Evolutionary conservation across 2,797 vertebrate genomes (phyloP).

Genomic region (Meriones psammophilus): DNA sequence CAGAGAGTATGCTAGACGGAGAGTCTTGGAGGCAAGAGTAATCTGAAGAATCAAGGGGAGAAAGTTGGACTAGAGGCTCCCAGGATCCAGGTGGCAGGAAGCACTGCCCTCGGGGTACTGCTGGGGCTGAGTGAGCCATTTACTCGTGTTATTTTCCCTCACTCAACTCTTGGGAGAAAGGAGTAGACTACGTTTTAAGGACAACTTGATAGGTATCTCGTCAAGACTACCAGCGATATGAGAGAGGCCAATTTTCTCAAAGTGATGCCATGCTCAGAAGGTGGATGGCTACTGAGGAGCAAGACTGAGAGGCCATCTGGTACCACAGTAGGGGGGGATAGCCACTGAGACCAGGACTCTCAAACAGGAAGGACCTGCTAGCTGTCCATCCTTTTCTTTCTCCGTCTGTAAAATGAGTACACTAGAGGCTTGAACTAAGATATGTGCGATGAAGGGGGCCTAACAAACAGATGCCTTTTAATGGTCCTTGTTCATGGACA

Average conservation of each 20-base stretch:
- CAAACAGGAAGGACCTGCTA: not conserved
- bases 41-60: not conserved
- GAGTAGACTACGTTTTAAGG: conserved; percentile 12
- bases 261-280: not conserved
- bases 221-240: not conserved
- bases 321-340: not conserved
- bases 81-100: not conserved
- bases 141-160: not conserved
- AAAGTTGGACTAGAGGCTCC: not conserved
- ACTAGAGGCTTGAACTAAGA: not conserved
- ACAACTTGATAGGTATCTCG: not conserved
- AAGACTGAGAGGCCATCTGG: not conserved
- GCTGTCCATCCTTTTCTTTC: not conserved
- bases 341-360: not conserved
- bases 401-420: not conserved
- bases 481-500: not conserved
- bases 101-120: not conserved
- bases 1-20: not conserved
- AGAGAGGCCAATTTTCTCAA: not conserved
- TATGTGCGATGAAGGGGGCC: not conserved
- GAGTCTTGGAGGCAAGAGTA: not conserved
- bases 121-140: not conserved
- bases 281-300: not conserved
- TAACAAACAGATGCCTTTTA: not conserved
- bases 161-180: not conserved